Base-by-base conservation (phyloP, 1,140 invertebrate species). In the Uloborus diversus region DNA sequence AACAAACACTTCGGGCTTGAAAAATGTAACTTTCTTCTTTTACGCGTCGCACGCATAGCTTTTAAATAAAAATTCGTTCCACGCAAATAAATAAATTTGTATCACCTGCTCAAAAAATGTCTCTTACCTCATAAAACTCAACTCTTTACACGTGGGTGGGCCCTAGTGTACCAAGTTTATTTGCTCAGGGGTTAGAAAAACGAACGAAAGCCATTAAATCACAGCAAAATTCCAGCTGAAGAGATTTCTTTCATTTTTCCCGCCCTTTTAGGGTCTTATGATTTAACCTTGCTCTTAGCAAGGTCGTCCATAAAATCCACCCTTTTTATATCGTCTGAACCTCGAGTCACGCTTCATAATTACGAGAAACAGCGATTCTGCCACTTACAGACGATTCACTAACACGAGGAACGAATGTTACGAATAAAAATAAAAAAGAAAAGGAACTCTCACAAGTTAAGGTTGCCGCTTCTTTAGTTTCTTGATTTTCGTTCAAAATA, bases 281-380 rank as follows among this genome's bases (percentile, higher is more conserved):
- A 42, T 42, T 42, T 42, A 42, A 42, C 37, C 37, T 42, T 42
- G 9, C 37, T 17, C 37, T 13, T 42, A 42, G 17, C 37, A 42
- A 68, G 27, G 64, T 32, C 47, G 42, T 5, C 42, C 42, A 49
- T 68, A 71, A 71, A 71, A 71, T 59, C 49, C 33, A 71, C 69
- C 69, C 66, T 56, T 71, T 71, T 71, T 17, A 11, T 14, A 4
- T 20, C 14, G n/a, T 17, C 33, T 53, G 30, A 71, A n/a, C 69
- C 61, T 30, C 11, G 42, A 57, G 53, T 71, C 69, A 71, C 69
- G 61, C 14, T 37, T 4, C n/a, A 20, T 53, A 53, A 59, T 59
- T 59, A 59, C n/a, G 56, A 27, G 25, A 28, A 59, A 59, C 56
- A 30, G 25, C 23, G 32, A 59, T 30, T 59, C 25, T 59, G 56